Evolutionary conservation across 2,888 invertebrate species (phyloP).

Genomic region (Drosophila mulleri): DNA sequence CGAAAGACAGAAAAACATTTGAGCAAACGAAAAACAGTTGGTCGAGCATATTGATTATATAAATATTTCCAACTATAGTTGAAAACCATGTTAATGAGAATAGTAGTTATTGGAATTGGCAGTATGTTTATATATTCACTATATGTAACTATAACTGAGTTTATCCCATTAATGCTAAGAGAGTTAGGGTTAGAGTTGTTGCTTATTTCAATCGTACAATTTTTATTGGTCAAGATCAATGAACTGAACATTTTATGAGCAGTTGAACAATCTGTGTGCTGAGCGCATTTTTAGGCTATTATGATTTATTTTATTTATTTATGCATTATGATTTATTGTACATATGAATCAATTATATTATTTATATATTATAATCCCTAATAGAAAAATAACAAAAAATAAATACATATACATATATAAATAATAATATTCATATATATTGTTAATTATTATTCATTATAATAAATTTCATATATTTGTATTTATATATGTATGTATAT

Average conservation of each 20-base stretch:
- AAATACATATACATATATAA: background rate
- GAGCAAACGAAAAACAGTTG: conserved; percentile 5
- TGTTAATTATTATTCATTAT: too few relatives aligned
- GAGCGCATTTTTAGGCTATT: background rate
- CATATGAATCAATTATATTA: too few relatives aligned
- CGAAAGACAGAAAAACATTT: conserved; percentile 12
- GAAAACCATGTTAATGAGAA: too few relatives aligned
- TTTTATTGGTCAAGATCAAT: background rate
- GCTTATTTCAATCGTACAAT: background rate
- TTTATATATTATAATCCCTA: background rate
- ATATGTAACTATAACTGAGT: background rate
- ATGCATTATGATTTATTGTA: background rate
- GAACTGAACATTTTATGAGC: background rate
- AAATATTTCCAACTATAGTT: background rate
- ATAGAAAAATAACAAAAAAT: too few relatives aligned
- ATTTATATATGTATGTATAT: too few relatives aligned
- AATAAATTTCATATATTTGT: too few relatives aligned
- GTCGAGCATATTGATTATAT: conserved; percentile 19
- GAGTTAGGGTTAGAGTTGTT: background rate
- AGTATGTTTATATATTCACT: too few relatives aligned
- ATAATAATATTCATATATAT: too few relatives aligned
- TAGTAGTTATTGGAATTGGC: too few relatives aligned
- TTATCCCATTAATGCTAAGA: background rate
- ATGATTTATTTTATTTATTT: background rate
- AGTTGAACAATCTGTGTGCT: background rate